phyloP scores from a whole-genome alignment of 2,888 invertebrate genomes.

The Schrankia costaestrigalis region DNA sequence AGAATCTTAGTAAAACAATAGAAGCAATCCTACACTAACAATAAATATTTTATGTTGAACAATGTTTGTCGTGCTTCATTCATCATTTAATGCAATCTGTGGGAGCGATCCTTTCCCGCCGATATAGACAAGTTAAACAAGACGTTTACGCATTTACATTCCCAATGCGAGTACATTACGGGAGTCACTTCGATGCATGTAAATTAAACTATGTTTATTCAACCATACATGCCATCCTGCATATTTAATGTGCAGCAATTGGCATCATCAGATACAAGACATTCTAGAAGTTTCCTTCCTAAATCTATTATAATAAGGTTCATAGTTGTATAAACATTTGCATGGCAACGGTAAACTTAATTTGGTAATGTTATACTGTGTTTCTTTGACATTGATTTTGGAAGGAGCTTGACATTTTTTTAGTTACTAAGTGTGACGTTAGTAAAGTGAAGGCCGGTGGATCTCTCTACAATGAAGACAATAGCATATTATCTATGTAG shows the following conservation, averaged over 20 bases:
- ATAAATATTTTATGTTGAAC: constrained; percentile 19
- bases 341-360: constrained; percentile 47
- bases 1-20: too few species aligned
- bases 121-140: constrained; percentile 50
- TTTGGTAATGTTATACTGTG: constrained; percentile 56
- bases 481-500: constrained; percentile 40
- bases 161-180: constrained; percentile 71
- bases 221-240: constrained; percentile 69
- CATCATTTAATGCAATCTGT: constrained; percentile 35
- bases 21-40: too few species aligned
- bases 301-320: constrained; percentile 35
- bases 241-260: constrained; percentile 59
- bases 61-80: constrained; percentile 22
- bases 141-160: constrained; percentile 68
- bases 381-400: constrained; percentile 74
- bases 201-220: constrained; percentile 77
- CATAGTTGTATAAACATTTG: constrained; percentile 28
- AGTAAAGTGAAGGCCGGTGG: constrained; percentile 41
- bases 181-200: constrained; percentile 76
- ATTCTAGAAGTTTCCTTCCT: constrained; percentile 28
- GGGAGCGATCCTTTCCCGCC: constrained; percentile 40
- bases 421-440: constrained; percentile 52
- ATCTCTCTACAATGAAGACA: constrained; percentile 38
- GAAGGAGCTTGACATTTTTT: constrained; percentile 51
- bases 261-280: constrained; percentile 36